These are phyloP conservation scores for Labeo catla DNA, from an alignment of 2,113 vertebrate genomes.

Conservation along the genomic window DNA sequence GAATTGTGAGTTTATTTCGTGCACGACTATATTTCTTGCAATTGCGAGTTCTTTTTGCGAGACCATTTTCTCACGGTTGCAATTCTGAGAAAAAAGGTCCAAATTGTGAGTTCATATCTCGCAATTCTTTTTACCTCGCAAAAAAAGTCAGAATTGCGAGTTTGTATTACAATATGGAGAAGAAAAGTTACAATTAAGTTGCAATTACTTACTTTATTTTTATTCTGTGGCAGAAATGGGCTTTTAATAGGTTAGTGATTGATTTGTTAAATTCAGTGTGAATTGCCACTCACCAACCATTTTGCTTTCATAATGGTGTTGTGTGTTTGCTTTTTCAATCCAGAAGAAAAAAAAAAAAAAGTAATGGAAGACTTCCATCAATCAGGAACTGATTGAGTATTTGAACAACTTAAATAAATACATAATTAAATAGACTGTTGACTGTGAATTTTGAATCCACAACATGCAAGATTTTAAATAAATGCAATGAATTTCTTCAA, in stretches of 20 bases:
- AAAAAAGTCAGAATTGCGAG: too few relatives aligned
- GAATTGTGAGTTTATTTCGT: too few relatives aligned
- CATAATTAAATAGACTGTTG: neutral
- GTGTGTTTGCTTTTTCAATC: neutral
- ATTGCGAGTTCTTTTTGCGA: too few relatives aligned
- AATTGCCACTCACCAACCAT: neutral
- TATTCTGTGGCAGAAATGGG: too few relatives aligned
- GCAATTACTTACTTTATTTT: too few relatives aligned
- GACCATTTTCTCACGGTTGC: too few relatives aligned
- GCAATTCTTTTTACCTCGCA: too few relatives aligned
- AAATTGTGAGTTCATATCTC: too few relatives aligned
- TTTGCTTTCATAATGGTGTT: neutral
- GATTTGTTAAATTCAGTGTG: neutral
- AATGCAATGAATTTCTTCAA: neutral
- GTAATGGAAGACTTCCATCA: neutral
- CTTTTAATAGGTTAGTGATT: neutral
- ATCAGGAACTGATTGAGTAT: neutral
- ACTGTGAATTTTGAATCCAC: neutral
- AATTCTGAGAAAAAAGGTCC: too few relatives aligned
- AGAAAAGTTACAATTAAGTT: too few relatives aligned
- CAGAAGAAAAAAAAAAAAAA: neutral
- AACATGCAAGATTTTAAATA: neutral
- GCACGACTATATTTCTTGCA: too few relatives aligned
- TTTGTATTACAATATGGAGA: too few relatives aligned
- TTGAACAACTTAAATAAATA: neutral